Evolutionary conservation across 2,113 vertebrate genomes (phyloP).

Genomic region (mouse (Mus musculus)): DNA sequence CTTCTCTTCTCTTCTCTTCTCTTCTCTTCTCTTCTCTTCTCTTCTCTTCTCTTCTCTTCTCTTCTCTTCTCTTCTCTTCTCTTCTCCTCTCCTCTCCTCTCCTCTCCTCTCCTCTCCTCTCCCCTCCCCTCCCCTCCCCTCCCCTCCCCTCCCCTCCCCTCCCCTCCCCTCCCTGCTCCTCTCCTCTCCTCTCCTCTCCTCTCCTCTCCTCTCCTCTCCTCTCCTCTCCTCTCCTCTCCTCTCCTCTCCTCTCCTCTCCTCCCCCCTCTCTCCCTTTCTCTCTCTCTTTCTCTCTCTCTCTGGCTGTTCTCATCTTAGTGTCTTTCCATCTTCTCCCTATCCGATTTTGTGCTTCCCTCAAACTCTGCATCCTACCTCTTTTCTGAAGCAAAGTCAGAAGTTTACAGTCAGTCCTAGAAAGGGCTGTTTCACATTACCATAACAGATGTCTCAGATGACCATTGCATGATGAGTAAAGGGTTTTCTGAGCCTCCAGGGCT

Average conservation of each 20-base stretch:
- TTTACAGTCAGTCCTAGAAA: background rate
- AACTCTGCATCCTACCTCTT: background rate
- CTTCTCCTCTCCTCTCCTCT: too few species aligned
- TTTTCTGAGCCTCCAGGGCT: background rate
- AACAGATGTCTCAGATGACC: background rate
- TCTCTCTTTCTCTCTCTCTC: background rate
- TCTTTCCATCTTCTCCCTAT: background rate
- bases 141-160: too few species aligned
- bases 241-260: background rate
- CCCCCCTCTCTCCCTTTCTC: fast-evolving
- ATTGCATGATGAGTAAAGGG: background rate
- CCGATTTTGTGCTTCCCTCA: too few species aligned
- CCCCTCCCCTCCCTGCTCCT: too few species aligned
- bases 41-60: background rate
- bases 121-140: too few species aligned
- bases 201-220: background rate
- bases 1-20: background rate
- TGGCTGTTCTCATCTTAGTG: background rate
- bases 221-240: too few species aligned
- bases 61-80: too few species aligned
- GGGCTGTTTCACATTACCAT: background rate
- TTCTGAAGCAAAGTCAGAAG: background rate
- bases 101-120: too few species aligned
- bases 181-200: too few species aligned
- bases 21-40: background rate